A percentile compares a stretch with the other conserved stretches of the same genome.
Evolutionary conservation across 2,888 invertebrate genomes (phyloP).

Genomic region (Ennomos fuscantarius): DNA sequence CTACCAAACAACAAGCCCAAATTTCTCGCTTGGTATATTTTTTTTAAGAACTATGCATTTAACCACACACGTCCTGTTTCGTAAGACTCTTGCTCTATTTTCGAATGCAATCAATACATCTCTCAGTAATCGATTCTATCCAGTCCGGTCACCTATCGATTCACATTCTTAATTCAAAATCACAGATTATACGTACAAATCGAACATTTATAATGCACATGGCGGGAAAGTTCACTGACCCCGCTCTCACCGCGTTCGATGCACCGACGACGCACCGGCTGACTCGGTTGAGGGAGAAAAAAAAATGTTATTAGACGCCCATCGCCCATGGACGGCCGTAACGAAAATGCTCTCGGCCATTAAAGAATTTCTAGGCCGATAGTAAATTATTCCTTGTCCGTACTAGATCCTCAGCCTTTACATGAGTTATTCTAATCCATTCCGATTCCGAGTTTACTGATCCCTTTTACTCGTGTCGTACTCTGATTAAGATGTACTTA

Average conservation of each 20-base stretch:
- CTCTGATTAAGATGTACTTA: too few relatives aligned
- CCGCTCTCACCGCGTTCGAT: constrained; percentile 82
- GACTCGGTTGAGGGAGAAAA: constrained; percentile 50
- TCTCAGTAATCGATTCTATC: too few relatives aligned
- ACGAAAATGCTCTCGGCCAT: constrained; percentile 44
- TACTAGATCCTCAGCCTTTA: constrained; percentile 30
- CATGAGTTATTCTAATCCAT: constrained; percentile 17
- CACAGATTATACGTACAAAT: constrained; percentile 25
- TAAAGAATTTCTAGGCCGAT: constrained; percentile 39
- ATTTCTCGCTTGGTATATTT: too few relatives aligned
- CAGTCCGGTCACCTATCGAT: too few relatives aligned
- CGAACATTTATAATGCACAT: constrained; percentile 68
- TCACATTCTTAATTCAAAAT: constrained; percentile 12
- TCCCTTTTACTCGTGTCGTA: background rate
- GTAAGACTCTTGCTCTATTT: too few relatives aligned
- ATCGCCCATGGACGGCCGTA: constrained; percentile 15
- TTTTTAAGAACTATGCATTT: too few relatives aligned
- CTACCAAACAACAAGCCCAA: too few relatives aligned
- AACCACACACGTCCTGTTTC: too few relatives aligned
- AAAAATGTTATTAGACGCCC: constrained; percentile 42
- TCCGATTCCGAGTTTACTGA: constrained; percentile 6
- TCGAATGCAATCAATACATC: too few relatives aligned
- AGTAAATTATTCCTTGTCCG: constrained; percentile 40
- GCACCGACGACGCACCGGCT: constrained; percentile 65
- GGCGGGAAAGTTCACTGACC: constrained; percentile 73